Percentiles rank a stretch among this genome's conserved stretches.
These are phyloP conservation scores for Hemicordylus capensis DNA, from an alignment of 2,113 vertebrate species.

Conservation along the genomic window DNA sequence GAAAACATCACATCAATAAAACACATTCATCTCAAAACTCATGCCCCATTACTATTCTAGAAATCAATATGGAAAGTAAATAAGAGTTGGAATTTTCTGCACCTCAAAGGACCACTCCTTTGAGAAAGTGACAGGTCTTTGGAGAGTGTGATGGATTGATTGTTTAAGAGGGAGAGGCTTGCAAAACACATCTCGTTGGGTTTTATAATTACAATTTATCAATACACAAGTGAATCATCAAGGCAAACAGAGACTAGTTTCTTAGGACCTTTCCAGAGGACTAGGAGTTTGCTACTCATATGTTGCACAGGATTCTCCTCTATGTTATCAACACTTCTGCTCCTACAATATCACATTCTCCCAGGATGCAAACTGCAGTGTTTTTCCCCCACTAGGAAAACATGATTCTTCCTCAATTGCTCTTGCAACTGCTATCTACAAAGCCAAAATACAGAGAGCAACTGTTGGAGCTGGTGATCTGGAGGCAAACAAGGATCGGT, in stretches of 20 bases:
- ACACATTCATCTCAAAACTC: neutral
- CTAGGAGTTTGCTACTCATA: neutral
- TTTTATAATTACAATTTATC: neutral
- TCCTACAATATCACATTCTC: neutral
- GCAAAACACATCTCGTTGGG: neutral
- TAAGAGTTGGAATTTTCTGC: neutral
- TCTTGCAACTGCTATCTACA: neutral
- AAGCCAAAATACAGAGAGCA: neutral
- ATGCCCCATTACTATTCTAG: neutral
- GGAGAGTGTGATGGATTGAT: neutral
- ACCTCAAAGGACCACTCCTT: neutral
- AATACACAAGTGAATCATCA: neutral
- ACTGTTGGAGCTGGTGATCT: no score
- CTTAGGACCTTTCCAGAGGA: neutral
- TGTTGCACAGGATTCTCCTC: neutral
- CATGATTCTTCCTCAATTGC: neutral
- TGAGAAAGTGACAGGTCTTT: neutral
- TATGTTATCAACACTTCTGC: neutral
- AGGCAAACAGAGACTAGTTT: neutral
- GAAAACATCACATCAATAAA: slow-evolving; percentile 18
- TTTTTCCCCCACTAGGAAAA: neutral
- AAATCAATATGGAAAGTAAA: neutral
- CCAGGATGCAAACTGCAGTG: neutral
- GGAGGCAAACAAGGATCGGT: neutral
- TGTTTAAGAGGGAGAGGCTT: neutral